Evolutionary conservation across 2,888 invertebrate genomes (phyloP).

Genomic region (Stenurella melanura): DNA sequence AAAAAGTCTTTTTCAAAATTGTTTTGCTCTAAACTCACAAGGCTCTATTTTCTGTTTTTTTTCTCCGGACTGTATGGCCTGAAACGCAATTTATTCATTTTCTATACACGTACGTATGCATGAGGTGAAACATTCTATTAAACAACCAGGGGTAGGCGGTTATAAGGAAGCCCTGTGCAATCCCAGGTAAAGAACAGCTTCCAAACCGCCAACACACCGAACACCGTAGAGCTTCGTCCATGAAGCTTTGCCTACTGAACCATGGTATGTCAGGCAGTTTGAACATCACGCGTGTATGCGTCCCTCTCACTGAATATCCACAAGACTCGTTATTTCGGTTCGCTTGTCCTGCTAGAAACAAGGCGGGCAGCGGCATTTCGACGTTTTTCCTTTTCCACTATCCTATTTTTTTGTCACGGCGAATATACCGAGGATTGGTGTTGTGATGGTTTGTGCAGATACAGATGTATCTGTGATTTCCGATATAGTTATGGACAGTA

Average conservation of each 20-base stretch:
- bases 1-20: too few species aligned
- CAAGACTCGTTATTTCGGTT: conserved; percentile 26
- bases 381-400: conserved; percentile 7
- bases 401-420: background rate
- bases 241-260: conserved; percentile 19
- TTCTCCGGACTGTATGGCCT: too few species aligned
- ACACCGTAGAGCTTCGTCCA: background rate
- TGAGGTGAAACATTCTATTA: background rate
- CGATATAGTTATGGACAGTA: too few species aligned
- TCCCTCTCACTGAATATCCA: conserved; percentile 23
- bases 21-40: too few species aligned
- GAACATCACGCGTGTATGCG: conserved; percentile 21
- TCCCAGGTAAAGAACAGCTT: background rate
- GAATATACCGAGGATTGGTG: background rate
- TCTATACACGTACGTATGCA: background rate
- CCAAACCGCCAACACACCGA: conserved; percentile 6
- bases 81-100: background rate
- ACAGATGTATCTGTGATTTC: background rate
- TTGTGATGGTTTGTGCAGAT: background rate
- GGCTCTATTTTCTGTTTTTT: too few species aligned
- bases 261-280: conserved; percentile 19
- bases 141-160: background rate
- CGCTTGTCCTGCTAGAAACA: conserved; percentile 16
- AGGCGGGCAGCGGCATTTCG: background rate
- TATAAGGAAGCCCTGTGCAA: background rate